Conservation (phyloP, 2,113 vertebrate genomes). For the Spea bombifrons region DNA sequence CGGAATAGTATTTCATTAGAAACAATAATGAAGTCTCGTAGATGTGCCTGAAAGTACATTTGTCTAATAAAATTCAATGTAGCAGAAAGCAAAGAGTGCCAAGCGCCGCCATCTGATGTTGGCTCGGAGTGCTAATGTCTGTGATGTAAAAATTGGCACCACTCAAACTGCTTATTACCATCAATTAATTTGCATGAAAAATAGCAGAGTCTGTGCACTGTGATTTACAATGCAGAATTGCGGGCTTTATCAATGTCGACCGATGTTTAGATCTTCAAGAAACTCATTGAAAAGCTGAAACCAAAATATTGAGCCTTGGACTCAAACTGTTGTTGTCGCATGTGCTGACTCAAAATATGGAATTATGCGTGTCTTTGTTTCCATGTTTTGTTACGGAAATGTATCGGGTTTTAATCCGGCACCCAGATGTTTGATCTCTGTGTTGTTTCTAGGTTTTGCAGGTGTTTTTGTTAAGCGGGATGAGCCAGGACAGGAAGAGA, state of each 20-base stretch:
- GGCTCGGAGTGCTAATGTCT: conserved; percentile 36
- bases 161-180: conserved; percentile 41
- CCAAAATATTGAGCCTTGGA: background rate
- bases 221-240: conserved; percentile 26
- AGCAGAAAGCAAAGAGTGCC: conserved; percentile 38
- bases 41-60: conserved; percentile 38
- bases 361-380: background rate
- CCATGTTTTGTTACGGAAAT: background rate
- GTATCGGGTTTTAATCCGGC: background rate
- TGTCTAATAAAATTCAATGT: conserved; percentile 36
- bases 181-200: conserved; percentile 46
- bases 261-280: background rate
- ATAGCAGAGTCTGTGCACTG: conserved; percentile 22
- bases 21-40: conserved; percentile 43
- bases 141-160: conserved; percentile 45
- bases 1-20: conserved; percentile 35
- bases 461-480: no score
- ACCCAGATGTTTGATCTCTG: no score
- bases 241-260: conserved; percentile 20
- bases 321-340: background rate
- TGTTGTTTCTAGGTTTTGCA: no score
- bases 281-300: background rate
- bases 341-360: background rate
- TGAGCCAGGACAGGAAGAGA: no score
- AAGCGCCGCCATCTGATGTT: conserved; percentile 43